Evolutionary conservation across 2,797 vertebrate species (phyloP), one percentile per base, ranked within the genome.

Genomic region (Falco columbarius): DNA sequence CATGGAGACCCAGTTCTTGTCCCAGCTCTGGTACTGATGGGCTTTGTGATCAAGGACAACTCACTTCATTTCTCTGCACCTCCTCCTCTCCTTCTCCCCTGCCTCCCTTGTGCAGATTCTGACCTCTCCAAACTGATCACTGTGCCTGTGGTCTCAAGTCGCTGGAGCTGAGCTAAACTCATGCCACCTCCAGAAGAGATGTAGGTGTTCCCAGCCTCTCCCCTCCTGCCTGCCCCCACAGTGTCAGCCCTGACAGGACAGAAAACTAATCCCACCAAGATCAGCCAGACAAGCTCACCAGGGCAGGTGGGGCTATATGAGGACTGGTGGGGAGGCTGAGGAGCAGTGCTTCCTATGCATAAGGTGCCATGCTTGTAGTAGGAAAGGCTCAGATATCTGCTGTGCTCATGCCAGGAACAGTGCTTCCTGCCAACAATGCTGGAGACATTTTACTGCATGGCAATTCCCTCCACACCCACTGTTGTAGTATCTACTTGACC

Each of bases 211-310:
- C 58, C 58, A 79, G 76, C 36, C 38, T 54, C 27, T 23, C 6
- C 38, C 13, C 40, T 74, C 70, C 58, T 52, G 47, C 62, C 61
- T 83, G 30, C 6, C 9, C 66, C 30, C 46, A 30, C 11, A 51
- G 68, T 40, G 86, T 14, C 52, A 81, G 65, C 56, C 65, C 54
- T 32, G 24, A 55, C 27, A n/a, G 13, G 34, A 54, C 44, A 71
- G 66, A 46, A 61, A 75, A 68, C 30, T 19, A 75, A 14, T 3
- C 24, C 70, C n/a, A 21, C 7, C 9, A 49, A 59, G 54, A 21
- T 1, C 5, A 56, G 44, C 19, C 65, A 52, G 21, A 21, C 0
- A 1, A 73, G 73, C 21, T 94, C 63, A 32, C 3, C 1, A 9
- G 59, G 56, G 67, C 29, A 63, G n/a, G 52, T 46, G 52, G 52